These are phyloP conservation scores for Ips nitidus DNA, from an alignment of 1,140 invertebrate genomes.

Conservation along the genomic window DNA sequence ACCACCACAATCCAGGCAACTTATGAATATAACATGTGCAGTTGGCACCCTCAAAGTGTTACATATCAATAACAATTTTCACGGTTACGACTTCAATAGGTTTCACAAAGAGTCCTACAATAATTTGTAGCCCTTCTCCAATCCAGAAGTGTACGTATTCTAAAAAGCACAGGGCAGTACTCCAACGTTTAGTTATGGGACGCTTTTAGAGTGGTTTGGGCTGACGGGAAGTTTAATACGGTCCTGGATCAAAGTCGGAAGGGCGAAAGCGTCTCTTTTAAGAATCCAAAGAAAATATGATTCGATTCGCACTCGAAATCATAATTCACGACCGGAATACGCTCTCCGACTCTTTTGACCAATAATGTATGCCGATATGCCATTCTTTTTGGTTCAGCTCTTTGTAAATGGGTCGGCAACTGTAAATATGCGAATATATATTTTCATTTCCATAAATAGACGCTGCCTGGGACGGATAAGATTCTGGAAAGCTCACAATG, in stretches of 20 bases:
- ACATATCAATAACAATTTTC: slow-evolving; percentile 53
- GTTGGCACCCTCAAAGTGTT: slow-evolving; percentile 54
- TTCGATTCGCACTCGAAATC: slow-evolving; percentile 49
- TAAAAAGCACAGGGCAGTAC: too few relatives aligned
- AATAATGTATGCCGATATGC: slow-evolving; percentile 49
- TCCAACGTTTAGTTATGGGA: too few relatives aligned
- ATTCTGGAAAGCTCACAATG: too few relatives aligned
- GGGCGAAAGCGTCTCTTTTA: slow-evolving; percentile 41
- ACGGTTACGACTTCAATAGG: slow-evolving; percentile 47
- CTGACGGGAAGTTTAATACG: background rate
- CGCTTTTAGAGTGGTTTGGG: too few relatives aligned
- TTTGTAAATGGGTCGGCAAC: slow-evolving; percentile 21
- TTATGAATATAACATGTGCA: slow-evolving; percentile 54
- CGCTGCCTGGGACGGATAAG: background rate
- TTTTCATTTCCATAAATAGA: slow-evolving; percentile 32
- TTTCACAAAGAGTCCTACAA: slow-evolving; percentile 40
- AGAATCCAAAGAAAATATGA: slow-evolving; percentile 51
- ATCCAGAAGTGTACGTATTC: background rate
- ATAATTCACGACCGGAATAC: slow-evolving; percentile 51
- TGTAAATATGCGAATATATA: slow-evolving; percentile 26
- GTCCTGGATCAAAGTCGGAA: slow-evolving; percentile 16
- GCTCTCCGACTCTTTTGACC: slow-evolving; percentile 49
- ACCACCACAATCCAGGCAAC: too few relatives aligned
- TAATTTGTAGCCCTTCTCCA: slow-evolving; percentile 43
- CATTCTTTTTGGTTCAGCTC: slow-evolving; percentile 19